Percentiles rank a stretch among this genome's conserved stretches.
Conservation (phyloP, 2,888 invertebrate species). For the Taphrorychus bicolor region DNA sequence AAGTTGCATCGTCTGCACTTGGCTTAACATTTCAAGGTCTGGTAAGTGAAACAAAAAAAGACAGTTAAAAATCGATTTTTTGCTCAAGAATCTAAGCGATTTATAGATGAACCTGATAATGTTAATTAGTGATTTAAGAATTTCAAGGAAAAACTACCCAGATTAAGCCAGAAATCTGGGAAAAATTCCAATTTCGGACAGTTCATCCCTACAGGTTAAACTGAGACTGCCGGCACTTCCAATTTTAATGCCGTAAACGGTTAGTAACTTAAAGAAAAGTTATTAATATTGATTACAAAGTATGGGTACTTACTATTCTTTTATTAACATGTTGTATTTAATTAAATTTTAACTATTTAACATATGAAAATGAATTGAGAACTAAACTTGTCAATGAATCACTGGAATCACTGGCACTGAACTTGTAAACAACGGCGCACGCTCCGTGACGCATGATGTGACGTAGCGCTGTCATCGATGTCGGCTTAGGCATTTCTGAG, state of each 20-base stretch:
- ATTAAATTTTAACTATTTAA: constrained; percentile 44
- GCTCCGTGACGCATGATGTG: constrained; percentile 65
- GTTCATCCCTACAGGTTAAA: constrained; percentile 28
- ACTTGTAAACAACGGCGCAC: constrained; percentile 62
- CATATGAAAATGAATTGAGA: constrained; percentile 53
- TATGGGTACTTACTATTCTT: constrained; percentile 71
- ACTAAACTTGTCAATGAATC: constrained; percentile 39
- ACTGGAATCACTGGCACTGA: not conserved
- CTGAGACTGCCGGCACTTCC: constrained; percentile 23
- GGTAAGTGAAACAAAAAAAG: not conserved
- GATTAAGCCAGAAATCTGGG: constrained; percentile 22
- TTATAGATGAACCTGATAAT: not conserved
- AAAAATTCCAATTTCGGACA: constrained; percentile 32
- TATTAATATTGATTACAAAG: not conserved
- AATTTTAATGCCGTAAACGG: not conserved
- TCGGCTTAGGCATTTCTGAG: no score
- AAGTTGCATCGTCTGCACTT: no score
- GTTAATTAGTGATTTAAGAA: not conserved
- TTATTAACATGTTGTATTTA: constrained; percentile 70
- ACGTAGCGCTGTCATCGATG: no score
- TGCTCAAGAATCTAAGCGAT: not conserved
- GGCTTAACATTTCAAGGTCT: constrained; percentile 47
- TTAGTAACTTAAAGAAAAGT: not conserved
- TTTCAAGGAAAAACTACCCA: constrained; percentile 2
- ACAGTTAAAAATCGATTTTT: not conserved